phyloP scores from a whole-genome alignment of 2,113 vertebrate species.

The Burhinus oedicnemus region DNA sequence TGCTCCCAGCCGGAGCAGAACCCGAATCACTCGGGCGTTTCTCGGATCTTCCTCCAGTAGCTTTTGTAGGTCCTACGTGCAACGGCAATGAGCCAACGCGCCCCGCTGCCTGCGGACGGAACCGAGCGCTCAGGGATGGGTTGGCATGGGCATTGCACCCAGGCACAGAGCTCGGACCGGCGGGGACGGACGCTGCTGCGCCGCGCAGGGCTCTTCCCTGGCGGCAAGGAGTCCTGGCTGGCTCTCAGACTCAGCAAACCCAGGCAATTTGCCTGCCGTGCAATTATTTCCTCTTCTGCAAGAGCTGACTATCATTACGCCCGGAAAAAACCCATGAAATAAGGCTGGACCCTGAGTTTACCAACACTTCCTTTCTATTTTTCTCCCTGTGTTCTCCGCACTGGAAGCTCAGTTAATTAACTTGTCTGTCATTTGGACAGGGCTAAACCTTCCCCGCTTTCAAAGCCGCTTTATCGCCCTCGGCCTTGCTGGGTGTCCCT shows the following conservation, averaged over 20 bases:
- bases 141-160: fast-evolving
- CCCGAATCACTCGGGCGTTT: not conserved
- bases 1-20: not conserved
- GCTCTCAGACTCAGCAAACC: not conserved
- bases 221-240: not conserved
- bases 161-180: too few species aligned
- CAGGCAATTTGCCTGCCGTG: not conserved
- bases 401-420: not conserved
- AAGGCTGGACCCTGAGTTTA: not conserved
- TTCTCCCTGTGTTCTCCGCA: not conserved
- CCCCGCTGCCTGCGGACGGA: too few species aligned
- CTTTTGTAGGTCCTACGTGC: fast-evolving
- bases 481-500: not conserved
- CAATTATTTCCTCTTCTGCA: not conserved
- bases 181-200: not conserved
- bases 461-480: not conserved
- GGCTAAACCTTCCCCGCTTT: not conserved
- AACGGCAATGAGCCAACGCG: fast-evolving
- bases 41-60: not conserved
- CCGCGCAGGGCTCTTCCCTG: not conserved
- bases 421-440: not conserved
- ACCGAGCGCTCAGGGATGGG: fast-evolving
- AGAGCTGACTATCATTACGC: not conserved
- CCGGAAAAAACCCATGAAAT: not conserved
- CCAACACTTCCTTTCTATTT: not conserved